Evolutionary conservation across 2,888 invertebrate species (phyloP).

Genomic region (Cheilosia vernalis): DNA sequence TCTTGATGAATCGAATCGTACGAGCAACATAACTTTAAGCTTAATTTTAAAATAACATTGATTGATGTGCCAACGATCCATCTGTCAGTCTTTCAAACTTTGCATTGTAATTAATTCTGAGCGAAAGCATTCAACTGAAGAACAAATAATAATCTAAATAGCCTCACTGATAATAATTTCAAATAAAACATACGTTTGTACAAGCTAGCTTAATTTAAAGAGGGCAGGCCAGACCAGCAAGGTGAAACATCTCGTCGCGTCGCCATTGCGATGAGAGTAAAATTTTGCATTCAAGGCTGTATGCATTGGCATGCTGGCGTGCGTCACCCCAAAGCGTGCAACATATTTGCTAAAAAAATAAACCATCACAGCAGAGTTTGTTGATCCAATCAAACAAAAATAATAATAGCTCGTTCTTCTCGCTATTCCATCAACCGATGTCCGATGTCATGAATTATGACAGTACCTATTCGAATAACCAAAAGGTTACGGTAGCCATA

Average conservation of each 20-base stretch:
- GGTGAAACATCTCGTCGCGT: background rate
- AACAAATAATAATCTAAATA: background rate
- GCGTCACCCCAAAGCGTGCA: background rate
- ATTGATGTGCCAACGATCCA: conserved; percentile 45
- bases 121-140: background rate
- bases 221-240: conserved; percentile 15
- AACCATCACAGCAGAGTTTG: background rate
- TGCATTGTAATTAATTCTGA: background rate
- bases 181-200: background rate
- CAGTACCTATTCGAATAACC: too few relatives aligned
- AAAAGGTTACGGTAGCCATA: too few relatives aligned
- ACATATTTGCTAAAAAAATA: background rate
- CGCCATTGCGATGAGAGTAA: conserved; percentile 9
- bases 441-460: too few relatives aligned
- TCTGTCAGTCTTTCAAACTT: conserved; percentile 10
- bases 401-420: too few relatives aligned
- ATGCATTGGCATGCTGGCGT: conserved; percentile 6
- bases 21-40: background rate
- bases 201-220: conserved; percentile 18
- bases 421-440: background rate
- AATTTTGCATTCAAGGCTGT: conserved; percentile 10
- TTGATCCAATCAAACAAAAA: background rate
- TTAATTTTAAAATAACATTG: background rate
- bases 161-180: background rate
- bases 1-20: conserved; percentile 1